Base-by-base conservation (phyloP, 1,140 invertebrate genomes). In the Drosophila arawakana region DNA sequence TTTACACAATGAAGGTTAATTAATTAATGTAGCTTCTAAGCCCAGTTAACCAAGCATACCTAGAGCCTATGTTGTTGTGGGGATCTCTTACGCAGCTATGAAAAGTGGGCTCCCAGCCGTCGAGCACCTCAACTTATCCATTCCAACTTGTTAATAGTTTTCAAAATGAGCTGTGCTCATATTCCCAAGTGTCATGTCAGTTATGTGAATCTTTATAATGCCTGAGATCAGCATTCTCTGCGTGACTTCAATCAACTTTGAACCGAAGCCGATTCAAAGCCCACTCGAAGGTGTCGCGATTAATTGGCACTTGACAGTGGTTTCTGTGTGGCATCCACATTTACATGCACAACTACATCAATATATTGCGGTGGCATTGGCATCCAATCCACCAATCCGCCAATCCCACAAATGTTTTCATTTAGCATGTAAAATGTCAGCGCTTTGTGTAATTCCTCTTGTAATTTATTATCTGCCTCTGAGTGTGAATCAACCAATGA, bases 391-490 rank as follows among this genome's bases (percentile, higher is more conserved):
- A 30, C 25, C 25, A 30, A 30, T 30, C 25, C 6, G 80, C 82
- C 83, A 86, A 85, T 80, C 80, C 83, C 77, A 74, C 49, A 89
- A 86, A 83, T 82, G 76, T 80, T 80, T 80, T 57, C 75, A 80
- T 78, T 80, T 78, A 57, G 41, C 78, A 61, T 88, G 83, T 86
- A 86, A 86, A 86, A 86, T 86, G 83, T 77, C 83, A 86, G 83
- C 80, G 73, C 60, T 57, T 66, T 60, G 61, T 72, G 73, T 76
- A 63, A 72, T 72, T 30, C 68, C 47, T 43, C 46, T 72, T 35
- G 69, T 72, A 73, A 76, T 76, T 72, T 76, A 60, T 55, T 72
- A 67, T 67, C 63, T 59, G 21, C 63, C 59, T 73, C 34, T 62
- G 49, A 35, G 46, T 69, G 66, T 46, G 25, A 46, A 21, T 10